These are phyloP conservation scores for Nomada fucata DNA, from an alignment of 2,888 invertebrate genomes.

Conservation along the genomic window DNA sequence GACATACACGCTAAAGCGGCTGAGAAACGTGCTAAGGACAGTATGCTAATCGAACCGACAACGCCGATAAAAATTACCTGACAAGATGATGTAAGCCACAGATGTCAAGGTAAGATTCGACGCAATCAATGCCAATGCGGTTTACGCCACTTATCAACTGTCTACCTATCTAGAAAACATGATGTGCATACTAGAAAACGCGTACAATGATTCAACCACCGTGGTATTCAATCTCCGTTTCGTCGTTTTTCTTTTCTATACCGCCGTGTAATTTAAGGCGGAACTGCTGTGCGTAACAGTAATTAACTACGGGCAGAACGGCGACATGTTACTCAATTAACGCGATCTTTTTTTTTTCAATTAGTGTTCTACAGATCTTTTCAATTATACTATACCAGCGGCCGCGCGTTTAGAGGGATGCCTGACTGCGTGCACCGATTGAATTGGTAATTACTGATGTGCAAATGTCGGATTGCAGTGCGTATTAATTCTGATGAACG, in stretches of 20 bases:
- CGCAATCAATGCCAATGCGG: slow-evolving; percentile 48
- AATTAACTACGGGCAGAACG: background rate
- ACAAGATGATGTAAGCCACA: slow-evolving; percentile 56
- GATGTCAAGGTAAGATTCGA: slow-evolving; percentile 67
- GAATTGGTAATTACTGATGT: slow-evolving; percentile 10
- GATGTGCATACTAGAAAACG: background rate
- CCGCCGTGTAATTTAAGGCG: background rate
- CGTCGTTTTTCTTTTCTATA: background rate
- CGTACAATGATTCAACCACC: background rate
- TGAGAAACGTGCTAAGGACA: slow-evolving; percentile 24
- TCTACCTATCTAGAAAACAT: slow-evolving; percentile 15
- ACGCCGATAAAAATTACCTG: slow-evolving; percentile 57
- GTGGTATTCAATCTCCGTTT: slow-evolving; percentile 4
- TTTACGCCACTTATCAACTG: slow-evolving; percentile 48
- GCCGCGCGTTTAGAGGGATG: background rate
- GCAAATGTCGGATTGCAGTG: background rate
- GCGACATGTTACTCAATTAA: background rate
- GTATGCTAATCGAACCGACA: slow-evolving; percentile 47
- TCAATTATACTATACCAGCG: background rate
- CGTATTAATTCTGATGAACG: slow-evolving; percentile 20
- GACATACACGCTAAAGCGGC: slow-evolving; percentile 15
- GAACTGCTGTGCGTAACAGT: background rate
- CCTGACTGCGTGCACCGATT: background rate
- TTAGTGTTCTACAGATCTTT: too few relatives aligned
- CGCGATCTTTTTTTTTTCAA: background rate